Conservation (phyloP, 2,888 invertebrate species). For the Malachius bipustulatus region DNA sequence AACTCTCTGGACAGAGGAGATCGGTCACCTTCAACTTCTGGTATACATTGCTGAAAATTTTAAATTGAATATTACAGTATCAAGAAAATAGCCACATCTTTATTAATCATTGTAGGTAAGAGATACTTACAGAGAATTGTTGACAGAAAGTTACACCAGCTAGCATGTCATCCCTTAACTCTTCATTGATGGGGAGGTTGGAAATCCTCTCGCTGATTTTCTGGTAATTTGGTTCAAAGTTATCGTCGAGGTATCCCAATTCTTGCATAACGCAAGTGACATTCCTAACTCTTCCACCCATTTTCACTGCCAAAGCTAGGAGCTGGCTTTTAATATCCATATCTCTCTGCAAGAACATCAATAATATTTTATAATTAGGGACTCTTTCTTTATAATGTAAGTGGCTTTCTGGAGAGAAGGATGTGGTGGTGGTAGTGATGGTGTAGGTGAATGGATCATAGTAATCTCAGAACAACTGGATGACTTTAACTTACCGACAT, state of each 20-base stretch:
- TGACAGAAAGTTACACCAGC: constrained; percentile 56
- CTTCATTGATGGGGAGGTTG: constrained; percentile 48
- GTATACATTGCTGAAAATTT: constrained; percentile 59
- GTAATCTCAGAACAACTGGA: too few species aligned
- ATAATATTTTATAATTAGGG: too few species aligned
- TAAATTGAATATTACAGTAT: too few species aligned
- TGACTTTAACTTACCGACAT: constrained; percentile 51
- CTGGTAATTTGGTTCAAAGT: constrained; percentile 53
- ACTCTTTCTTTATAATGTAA: too few species aligned
- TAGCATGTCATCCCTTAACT: constrained; percentile 51
- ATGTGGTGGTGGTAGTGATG: too few species aligned
- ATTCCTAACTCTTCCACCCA: constrained; percentile 45
- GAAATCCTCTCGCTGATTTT: constrained; percentile 50
- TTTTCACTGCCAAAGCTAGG: constrained; percentile 44
- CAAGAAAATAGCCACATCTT: too few species aligned
- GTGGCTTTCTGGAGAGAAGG: too few species aligned
- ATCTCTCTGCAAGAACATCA: constrained; percentile 41
- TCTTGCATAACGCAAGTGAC: constrained; percentile 63
- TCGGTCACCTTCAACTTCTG: constrained; percentile 50
- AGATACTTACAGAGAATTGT: constrained; percentile 50
- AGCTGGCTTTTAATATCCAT: constrained; percentile 49
- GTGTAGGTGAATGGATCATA: too few species aligned
- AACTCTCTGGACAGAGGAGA: constrained; percentile 52
- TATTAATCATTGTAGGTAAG: too few species aligned
- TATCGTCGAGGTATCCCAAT: constrained; percentile 53